Conservation (phyloP, 1,140 invertebrate genomes). For the Zaprionus ghesquierei region DNA sequence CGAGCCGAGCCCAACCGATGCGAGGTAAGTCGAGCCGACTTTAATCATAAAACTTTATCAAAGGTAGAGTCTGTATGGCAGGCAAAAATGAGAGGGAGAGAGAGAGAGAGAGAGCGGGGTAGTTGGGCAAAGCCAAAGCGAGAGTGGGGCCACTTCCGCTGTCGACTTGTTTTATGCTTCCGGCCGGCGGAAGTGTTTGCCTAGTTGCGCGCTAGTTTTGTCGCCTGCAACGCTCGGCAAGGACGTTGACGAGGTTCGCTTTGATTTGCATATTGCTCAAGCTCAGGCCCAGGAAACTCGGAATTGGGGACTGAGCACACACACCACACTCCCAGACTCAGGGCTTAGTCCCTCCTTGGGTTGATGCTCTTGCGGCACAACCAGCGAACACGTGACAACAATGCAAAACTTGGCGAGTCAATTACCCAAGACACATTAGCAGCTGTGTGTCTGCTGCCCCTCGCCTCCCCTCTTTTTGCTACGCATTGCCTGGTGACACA, state of each 20-base stretch:
- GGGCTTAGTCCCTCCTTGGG: background rate
- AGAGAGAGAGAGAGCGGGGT: background rate
- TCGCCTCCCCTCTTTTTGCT: background rate
- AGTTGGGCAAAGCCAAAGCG: background rate
- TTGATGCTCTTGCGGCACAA: conserved; percentile 23
- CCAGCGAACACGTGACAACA: conserved; percentile 66
- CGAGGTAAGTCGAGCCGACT: conserved; percentile 26
- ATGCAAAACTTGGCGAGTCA: conserved; percentile 72
- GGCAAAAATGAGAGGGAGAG: background rate
- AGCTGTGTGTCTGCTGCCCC: conserved; percentile 51
- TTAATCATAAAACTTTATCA: conserved; percentile 64
- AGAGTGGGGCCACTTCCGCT: conserved; percentile 58
- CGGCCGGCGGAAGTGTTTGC: conserved; percentile 79
- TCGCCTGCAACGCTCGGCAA: conserved; percentile 57
- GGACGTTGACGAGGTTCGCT: conserved; percentile 57
- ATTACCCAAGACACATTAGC: conserved; percentile 79
- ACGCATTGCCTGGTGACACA: conserved; percentile 36
- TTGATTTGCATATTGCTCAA: conserved; percentile 70
- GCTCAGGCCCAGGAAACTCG: conserved; percentile 6
- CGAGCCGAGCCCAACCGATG: conserved; percentile 7
- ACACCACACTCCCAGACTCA: conserved; percentile 1
- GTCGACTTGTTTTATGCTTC: conserved; percentile 81
- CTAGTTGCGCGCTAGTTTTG: conserved; percentile 80
- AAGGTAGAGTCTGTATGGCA: background rate
- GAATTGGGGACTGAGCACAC: conserved; percentile 10